Evolutionary conservation across 2,888 invertebrate genomes (phyloP).

Genomic region (Leptinotarsa tumamoca): DNA sequence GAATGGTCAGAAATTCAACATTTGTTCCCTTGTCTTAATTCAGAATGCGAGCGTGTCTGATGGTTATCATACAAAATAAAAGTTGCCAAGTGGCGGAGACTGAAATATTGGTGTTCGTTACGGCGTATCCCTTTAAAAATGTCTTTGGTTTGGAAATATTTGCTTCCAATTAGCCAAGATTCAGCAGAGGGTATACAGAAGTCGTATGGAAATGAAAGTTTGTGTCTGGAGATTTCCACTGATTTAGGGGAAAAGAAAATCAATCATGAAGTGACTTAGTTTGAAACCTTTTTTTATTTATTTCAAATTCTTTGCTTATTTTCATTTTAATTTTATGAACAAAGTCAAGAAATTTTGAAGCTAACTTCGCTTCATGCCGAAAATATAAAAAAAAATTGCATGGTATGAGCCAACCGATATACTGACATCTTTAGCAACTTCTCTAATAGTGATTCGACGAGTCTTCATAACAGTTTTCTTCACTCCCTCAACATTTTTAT

Average conservation of each 20-base stretch:
- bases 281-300: too few species aligned
- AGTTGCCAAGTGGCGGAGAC: conserved; percentile 15
- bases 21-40: conserved; percentile 51
- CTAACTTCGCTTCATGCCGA: too few species aligned
- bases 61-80: conserved; percentile 36
- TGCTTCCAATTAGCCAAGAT: not conserved
- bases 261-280: not conserved
- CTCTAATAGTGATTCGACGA: too few species aligned
- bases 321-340: too few species aligned
- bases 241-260: not conserved
- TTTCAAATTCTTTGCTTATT: too few species aligned
- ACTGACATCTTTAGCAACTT: too few species aligned
- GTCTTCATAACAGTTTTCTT: too few species aligned
- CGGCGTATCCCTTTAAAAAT: not conserved
- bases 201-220: not conserved
- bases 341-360: too few species aligned
- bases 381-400: too few species aligned
- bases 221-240: not conserved
- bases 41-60: conserved; percentile 40
- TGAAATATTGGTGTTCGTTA: conserved; percentile 9
- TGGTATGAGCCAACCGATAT: too few species aligned
- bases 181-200: not conserved
- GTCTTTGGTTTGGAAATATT: not conserved
- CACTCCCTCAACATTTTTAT: too few species aligned
- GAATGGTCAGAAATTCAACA: conserved; percentile 52